Conservation (phyloP, 2,113 vertebrate genomes). For the Motacilla tschutschensis region DNA sequence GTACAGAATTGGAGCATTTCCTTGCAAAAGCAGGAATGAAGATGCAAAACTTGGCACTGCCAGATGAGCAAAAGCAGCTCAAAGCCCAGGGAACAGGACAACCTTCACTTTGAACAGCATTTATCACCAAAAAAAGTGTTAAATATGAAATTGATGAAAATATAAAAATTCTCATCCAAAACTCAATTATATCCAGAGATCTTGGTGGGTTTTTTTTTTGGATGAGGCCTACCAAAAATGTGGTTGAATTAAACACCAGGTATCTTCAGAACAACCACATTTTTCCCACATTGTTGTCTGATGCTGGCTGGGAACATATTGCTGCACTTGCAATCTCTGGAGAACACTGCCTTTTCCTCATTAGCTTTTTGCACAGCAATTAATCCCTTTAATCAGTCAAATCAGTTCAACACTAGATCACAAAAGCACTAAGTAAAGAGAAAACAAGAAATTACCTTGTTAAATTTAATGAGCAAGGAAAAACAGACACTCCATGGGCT, state of each 20-base stretch:
- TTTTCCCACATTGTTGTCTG: neutral
- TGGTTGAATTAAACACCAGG: neutral
- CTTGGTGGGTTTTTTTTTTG: neutral
- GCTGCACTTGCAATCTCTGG: conserved; percentile 25
- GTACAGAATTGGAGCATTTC: neutral
- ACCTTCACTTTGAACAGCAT: neutral
- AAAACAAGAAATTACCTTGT: conserved; percentile 56
- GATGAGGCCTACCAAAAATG: neutral
- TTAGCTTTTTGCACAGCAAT: conserved; percentile 52
- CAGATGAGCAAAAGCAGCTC: neutral
- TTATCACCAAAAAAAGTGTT: neutral
- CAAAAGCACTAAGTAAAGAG: conserved; percentile 41
- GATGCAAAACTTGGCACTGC: rapidly evolving
- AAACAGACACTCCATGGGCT: neutral
- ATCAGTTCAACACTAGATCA: conserved; percentile 27
- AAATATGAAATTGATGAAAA: neutral
- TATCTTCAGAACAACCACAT: neutral
- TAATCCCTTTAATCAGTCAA: conserved; percentile 43
- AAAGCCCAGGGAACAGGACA: neutral
- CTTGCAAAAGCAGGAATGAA: rapidly evolving
- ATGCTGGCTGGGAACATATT: conserved; percentile 7
- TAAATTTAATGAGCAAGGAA: conserved; percentile 49
- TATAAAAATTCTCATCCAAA: neutral
- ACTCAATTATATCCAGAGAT: neutral
- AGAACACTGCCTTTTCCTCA: conserved; percentile 40